phyloP scores from a whole-genome alignment of 2,888 invertebrate species.

The Lordiphosa andalusiaca region DNA sequence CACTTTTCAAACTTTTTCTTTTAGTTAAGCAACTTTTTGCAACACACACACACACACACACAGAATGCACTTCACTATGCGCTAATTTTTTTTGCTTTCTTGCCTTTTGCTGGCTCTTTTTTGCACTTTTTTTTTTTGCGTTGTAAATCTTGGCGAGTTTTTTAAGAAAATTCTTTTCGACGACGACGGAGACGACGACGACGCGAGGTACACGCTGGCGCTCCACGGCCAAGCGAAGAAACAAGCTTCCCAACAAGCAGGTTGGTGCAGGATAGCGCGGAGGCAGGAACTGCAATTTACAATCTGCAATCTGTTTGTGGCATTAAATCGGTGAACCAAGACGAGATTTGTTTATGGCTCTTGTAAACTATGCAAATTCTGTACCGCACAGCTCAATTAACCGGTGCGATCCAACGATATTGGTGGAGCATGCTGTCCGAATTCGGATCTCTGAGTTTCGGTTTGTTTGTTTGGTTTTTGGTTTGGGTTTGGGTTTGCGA shows the following conservation, averaged over 20 bases:
- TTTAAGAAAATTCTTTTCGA: constrained; percentile 38
- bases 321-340: constrained; percentile 75
- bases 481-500: no score
- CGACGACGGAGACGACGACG: constrained; percentile 30
- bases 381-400: constrained; percentile 67
- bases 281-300: constrained; percentile 33
- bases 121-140: constrained; percentile 26
- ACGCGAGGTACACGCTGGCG: constrained; percentile 36
- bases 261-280: constrained; percentile 48
- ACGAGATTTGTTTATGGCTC: constrained; percentile 70
- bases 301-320: constrained; percentile 75
- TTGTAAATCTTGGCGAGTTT: constrained; percentile 27
- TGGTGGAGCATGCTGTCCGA: no score
- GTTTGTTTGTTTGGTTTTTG: no score
- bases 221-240: constrained; percentile 64
- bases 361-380: constrained; percentile 18
- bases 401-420: constrained; percentile 8
- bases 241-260: constrained; percentile 63
- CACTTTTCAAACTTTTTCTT: constrained; percentile 71
- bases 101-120: constrained; percentile 18
- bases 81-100: constrained; percentile 60
- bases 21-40: constrained; percentile 61
- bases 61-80: constrained; percentile 62
- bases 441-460: no score
- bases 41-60: constrained; percentile 13